phyloP scores from a whole-genome alignment of 2,888 invertebrate species.

The Athalia cordata region DNA sequence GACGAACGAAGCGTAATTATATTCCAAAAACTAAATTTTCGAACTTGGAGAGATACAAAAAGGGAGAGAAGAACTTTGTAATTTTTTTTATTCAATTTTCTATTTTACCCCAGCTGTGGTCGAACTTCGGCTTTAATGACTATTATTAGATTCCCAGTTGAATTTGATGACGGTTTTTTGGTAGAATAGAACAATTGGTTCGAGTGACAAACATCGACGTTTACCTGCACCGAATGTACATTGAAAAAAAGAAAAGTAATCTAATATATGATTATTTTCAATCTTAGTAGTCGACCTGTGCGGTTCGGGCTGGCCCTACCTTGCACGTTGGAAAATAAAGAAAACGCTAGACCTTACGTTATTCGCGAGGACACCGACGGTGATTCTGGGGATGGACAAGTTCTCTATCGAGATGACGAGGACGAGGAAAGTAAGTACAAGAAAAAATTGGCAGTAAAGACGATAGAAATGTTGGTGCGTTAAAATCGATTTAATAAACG shows the following conservation, averaged over 20 bases:
- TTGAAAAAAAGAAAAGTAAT: background rate
- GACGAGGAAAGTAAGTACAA: conserved; percentile 76
- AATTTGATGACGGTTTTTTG: conserved; percentile 18
- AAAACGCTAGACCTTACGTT: conserved; percentile 88
- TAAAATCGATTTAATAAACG: too few relatives aligned
- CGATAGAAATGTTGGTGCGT: background rate
- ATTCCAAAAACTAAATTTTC: too few relatives aligned
- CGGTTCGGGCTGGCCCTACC: conserved; percentile 84
- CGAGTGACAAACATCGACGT: conserved; percentile 51
- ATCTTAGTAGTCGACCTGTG: conserved; percentile 85
- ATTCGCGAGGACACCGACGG: conserved; percentile 78
- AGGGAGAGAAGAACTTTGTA: too few relatives aligned
- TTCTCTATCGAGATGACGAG: conserved; percentile 84
- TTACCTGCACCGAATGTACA: background rate
- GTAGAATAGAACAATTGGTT: conserved; percentile 65
- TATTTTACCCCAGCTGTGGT: background rate
- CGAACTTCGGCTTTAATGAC: background rate
- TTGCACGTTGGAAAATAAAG: conserved; percentile 90
- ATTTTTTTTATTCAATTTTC: background rate
- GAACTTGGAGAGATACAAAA: too few relatives aligned
- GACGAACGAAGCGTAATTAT: too few relatives aligned
- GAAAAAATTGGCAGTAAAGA: background rate
- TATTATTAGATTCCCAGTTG: background rate
- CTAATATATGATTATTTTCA: conserved; percentile 44
- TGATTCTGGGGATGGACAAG: conserved; percentile 79